phyloP scores from a whole-genome alignment of 2,113 vertebrate genomes.

The Baryphthengus martii region DNA sequence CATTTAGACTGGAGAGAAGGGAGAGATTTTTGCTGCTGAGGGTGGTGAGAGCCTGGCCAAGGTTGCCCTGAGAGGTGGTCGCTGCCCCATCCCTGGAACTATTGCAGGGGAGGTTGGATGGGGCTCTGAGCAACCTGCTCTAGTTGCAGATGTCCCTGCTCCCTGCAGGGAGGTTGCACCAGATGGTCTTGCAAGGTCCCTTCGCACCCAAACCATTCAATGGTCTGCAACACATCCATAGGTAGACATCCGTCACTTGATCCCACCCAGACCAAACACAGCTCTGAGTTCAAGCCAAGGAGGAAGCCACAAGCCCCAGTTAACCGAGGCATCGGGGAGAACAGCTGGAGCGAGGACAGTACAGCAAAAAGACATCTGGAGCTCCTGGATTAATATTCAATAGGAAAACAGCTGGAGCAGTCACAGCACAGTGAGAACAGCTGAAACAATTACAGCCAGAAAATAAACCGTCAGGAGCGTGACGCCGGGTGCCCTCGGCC shows the following conservation, averaged over 20 bases:
- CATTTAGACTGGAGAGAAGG: too few species aligned
- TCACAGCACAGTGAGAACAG: conserved; percentile 34
- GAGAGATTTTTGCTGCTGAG: too few species aligned
- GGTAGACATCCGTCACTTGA: not conserved
- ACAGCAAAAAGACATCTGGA: conserved; percentile 35
- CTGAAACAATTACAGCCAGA: not conserved
- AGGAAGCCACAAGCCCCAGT: not conserved
- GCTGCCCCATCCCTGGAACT: too few species aligned
- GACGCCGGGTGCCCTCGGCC: not conserved
- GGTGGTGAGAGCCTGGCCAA: too few species aligned
- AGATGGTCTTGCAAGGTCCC: not conserved
- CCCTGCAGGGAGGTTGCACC: not conserved
- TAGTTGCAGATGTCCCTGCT: not conserved
- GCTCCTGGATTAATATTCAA: conserved; percentile 21
- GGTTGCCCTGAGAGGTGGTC: too few species aligned
- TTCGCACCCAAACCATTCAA: not conserved
- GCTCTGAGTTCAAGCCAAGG: not conserved
- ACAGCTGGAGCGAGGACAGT: conserved; percentile 38
- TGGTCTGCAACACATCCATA: not conserved
- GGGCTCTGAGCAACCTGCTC: not conserved
- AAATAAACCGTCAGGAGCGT: not conserved
- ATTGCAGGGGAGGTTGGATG: too few species aligned
- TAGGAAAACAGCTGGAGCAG: conserved; percentile 49
- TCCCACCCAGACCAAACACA: not conserved
- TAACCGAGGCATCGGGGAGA: not conserved